Evolutionary conservation across 2,888 invertebrate genomes (phyloP), one percentile per base, ranked within the genome.

Genomic region (Steromphala cineraria): DNA sequence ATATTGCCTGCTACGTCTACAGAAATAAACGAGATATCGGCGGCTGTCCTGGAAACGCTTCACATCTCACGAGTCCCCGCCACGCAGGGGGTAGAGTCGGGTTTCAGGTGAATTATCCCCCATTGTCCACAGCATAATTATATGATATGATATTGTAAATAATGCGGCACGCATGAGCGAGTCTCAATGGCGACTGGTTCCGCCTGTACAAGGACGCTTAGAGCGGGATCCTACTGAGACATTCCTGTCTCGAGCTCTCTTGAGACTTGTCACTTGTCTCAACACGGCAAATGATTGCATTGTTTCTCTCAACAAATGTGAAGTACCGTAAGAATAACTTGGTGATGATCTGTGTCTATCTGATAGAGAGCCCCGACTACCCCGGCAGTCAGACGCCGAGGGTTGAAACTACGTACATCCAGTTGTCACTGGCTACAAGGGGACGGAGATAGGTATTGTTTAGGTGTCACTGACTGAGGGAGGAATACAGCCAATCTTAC

Each of bases 61-160:
- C 46, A 46, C 46, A 10, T 10, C 10, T 13, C 46, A 10, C 46
- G 46, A 46, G 46, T 46, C 46, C 13, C 46, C 62, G 17, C 62
- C 24, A 24, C 62, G 62, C 62, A 62, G 62, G 62, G 62, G 62
- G 62, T 15, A 62, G 62, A 15, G 28, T 62, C 62, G 62, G 17
- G 62, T 62, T 62, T 62, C 62, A 62, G 62, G 21, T 62, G 62
- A 62, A 62, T 62, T 62, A 62, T 62, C 62, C 28, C 62, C 17
- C 62, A 28, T 62, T 62, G 62, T 62, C 28, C 28, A 28, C 24
- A n/a, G 62, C 28, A 62, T 62, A 62, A 62, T 62, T 62, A 62
- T 62, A 62, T 62, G 62, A 62, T 62, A 62, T 62, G 62, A 62
- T 62, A 62, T 62, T 62, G 62, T 62, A 62, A 62, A 62, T 24